Evolutionary conservation across 2,797 vertebrate genomes (phyloP).

Genomic region (Mycteria americana): DNA sequence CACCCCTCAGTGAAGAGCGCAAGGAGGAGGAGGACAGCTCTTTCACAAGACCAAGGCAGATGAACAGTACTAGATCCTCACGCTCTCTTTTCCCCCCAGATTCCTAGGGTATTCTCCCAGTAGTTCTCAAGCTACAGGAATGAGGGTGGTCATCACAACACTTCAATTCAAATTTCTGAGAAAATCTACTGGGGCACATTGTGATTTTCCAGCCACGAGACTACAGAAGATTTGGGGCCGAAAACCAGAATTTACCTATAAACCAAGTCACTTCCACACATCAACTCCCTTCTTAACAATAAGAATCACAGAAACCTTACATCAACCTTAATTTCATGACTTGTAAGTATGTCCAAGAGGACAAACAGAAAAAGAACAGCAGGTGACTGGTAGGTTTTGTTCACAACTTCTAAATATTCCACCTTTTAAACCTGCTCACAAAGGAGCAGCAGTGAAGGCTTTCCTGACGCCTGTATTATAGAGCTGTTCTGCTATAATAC

Average conservation of each 20-base stretch:
- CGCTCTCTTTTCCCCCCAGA: background rate
- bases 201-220: background rate
- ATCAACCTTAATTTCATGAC: background rate
- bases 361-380: background rate
- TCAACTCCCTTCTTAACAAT: rapidly evolving
- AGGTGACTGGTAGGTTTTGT: background rate
- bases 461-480: rapidly evolving
- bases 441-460: background rate
- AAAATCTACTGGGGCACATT: rapidly evolving
- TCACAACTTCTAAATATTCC: background rate
- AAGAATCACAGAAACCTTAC: background rate
- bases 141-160: background rate
- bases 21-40: background rate
- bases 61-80: background rate
- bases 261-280: background rate
- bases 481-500: background rate
- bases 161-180: background rate
- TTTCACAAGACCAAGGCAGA: background rate
- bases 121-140: background rate
- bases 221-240: background rate
- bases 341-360: background rate
- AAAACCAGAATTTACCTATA: background rate
- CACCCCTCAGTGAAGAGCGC: background rate
- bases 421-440: background rate
- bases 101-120: background rate